These are phyloP conservation scores for Coreius guichenoti DNA, from an alignment of 2,797 vertebrate species.

Conservation along the genomic window DNA sequence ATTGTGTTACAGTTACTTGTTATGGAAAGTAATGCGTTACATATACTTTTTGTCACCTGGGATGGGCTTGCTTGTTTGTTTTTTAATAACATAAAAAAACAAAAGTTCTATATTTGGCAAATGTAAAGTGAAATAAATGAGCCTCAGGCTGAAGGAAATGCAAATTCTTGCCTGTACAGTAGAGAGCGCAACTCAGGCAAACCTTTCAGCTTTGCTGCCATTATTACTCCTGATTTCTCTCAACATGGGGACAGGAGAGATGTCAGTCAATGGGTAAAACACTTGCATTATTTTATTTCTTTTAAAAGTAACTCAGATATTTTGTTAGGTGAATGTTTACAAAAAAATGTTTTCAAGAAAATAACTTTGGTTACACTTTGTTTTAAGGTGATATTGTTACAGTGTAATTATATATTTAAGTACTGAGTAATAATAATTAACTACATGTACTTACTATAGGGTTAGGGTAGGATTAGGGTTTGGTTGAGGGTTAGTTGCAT, in stretches of 20 bases:
- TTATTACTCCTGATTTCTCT: not conserved
- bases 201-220: not conserved
- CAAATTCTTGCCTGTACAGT: not conserved
- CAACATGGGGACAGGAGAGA: not conserved
- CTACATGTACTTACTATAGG: no score
- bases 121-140: not conserved
- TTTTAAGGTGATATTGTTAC: no score
- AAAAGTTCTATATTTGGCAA: not conserved
- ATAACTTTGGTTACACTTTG: no score
- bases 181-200: not conserved
- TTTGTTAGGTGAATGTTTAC: not conserved
- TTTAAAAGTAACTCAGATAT: not conserved
- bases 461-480: no score
- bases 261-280: not conserved
- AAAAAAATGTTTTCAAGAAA: no score
- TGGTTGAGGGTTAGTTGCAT: no score
- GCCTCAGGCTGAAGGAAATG: not conserved
- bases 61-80: not conserved
- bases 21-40: not conserved
- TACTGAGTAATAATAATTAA: no score
- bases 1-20: not conserved
- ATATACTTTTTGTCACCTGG: not conserved
- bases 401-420: no score
- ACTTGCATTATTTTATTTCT: not conserved
- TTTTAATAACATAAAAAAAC: not conserved